Percentiles rank a stretch among this genome's conserved stretches.
Evolutionary conservation across 1,140 invertebrate genomes (phyloP).

Genomic region (Polypedilum vanderplanki): DNA sequence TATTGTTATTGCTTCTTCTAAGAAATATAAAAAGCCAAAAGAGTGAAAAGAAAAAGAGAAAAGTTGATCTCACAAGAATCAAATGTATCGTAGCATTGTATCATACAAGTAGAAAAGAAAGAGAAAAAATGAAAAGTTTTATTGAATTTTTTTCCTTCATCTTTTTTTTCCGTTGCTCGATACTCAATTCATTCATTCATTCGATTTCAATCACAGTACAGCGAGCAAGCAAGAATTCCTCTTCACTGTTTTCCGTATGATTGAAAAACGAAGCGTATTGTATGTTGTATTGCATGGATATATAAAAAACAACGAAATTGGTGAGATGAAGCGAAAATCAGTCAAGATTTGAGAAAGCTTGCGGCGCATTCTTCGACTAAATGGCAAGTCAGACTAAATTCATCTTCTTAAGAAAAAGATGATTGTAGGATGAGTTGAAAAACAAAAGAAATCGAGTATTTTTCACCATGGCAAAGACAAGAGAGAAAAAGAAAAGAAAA

Average conservation of each 20-base stretch:
- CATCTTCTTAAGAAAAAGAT: no score
- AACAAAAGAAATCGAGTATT: no score
- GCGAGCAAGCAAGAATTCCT: not conserved
- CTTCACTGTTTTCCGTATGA: constrained; percentile 15
- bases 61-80: not conserved
- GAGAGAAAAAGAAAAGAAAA: not conserved
- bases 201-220: not conserved
- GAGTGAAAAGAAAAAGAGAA: not conserved
- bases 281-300: constrained; percentile 22
- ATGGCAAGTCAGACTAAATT: no score
- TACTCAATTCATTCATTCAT: not conserved
- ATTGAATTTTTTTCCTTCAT: constrained; percentile 22
- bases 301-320: not conserved
- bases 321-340: not conserved
- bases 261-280: constrained; percentile 13
- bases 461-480: constrained; percentile 8
- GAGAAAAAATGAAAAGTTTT: not conserved
- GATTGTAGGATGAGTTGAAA: no score
- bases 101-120: not conserved
- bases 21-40: not conserved
- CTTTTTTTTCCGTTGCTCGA: not conserved
- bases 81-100: constrained; percentile 11
- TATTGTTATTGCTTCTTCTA: no score
- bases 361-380: no score
- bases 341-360: no score